Conservation (phyloP, 2,797 vertebrate species). For the Pitangus sulphuratus region DNA sequence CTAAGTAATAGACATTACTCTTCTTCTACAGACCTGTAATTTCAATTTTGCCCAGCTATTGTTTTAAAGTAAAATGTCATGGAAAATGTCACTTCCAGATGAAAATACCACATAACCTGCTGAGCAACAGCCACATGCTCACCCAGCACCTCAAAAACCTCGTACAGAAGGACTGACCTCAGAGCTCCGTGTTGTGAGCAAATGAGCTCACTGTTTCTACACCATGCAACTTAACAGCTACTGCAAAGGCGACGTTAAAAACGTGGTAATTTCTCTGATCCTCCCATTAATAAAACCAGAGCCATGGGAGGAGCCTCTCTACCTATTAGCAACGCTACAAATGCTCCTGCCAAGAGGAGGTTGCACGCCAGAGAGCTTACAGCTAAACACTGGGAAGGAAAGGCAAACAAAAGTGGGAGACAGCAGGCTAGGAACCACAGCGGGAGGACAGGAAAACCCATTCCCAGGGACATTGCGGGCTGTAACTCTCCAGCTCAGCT, state of each 20-base stretch:
- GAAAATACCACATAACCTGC: background rate
- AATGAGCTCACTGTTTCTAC: background rate
- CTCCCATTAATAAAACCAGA: background rate
- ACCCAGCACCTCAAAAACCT: background rate
- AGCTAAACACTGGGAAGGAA: background rate
- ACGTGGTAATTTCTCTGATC: background rate
- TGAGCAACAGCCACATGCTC: background rate
- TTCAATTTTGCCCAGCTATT: background rate
- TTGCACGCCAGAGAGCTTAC: background rate
- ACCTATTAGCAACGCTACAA: background rate
- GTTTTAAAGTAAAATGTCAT: slow-evolving; percentile 34
- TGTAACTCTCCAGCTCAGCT: background rate
- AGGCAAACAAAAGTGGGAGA: background rate
- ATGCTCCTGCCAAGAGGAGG: background rate
- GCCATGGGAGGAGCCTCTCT: background rate
- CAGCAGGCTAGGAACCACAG: background rate
- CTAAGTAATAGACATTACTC: background rate
- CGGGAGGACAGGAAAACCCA: background rate
- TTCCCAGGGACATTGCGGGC: background rate
- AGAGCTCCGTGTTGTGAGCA: background rate
- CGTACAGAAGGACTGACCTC: background rate
- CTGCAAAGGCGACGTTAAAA: background rate
- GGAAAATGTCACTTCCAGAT: slow-evolving; percentile 19
- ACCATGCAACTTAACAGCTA: background rate
- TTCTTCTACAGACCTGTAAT: slow-evolving; percentile 2